Conservation (phyloP, 2,113 vertebrate species). For the Falco punctatus region DNA sequence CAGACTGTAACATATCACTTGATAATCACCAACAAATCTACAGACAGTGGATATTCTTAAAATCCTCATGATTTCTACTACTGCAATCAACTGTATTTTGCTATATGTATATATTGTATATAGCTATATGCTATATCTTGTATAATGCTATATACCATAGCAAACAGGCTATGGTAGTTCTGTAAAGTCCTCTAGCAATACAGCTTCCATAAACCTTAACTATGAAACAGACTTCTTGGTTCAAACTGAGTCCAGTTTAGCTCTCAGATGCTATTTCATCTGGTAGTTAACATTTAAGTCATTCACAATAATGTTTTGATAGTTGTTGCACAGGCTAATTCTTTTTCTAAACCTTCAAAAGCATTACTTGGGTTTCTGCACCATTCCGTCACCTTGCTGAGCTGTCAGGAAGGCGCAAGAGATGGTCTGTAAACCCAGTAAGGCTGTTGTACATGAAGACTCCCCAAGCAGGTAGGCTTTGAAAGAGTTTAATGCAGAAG, state of each 20-base stretch:
- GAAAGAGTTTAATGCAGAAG: not conserved
- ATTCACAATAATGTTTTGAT: slow-evolving; percentile 20
- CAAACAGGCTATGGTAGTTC: not conserved
- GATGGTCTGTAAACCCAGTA: not conserved
- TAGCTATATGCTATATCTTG: too few species aligned
- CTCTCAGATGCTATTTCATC: not conserved
- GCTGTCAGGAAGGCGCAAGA: not conserved
- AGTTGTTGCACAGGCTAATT: slow-evolving; percentile 2
- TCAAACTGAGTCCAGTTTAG: not conserved
- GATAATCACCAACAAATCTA: not conserved
- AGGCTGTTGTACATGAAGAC: not conserved
- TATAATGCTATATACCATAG: too few species aligned
- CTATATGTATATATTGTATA: too few species aligned
- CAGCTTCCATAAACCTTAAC: not conserved
- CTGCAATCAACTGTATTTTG: not conserved
- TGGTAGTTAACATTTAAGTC: not conserved
- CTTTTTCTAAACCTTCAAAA: not conserved
- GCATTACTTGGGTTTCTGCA: not conserved
- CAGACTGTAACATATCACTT: not conserved
- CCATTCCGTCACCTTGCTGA: not conserved
- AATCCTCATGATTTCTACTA: not conserved
- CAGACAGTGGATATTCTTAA: not conserved
- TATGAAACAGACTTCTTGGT: not conserved
- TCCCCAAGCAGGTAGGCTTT: not conserved
- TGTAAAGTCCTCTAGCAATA: not conserved